Percentiles rank a stretch among this genome's conserved stretches.
phyloP scores from a whole-genome alignment of 2,888 invertebrate species.

The Gnatocerus cornutus region DNA sequence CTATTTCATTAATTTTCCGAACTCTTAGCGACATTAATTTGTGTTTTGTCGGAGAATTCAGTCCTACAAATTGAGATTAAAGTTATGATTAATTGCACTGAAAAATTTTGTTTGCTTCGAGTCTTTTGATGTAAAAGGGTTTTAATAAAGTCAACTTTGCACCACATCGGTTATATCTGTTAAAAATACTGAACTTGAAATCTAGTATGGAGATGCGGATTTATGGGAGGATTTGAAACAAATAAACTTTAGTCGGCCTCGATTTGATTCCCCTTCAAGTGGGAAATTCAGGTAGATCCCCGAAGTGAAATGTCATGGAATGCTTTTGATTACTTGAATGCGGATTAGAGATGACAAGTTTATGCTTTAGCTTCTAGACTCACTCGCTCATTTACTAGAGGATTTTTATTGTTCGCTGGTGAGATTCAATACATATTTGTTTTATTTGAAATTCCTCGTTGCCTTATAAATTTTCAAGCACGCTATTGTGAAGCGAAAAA shows the following conservation, averaged over 20 bases:
- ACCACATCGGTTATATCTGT: constrained; percentile 4
- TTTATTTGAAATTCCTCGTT: constrained; percentile 33
- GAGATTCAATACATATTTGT: constrained; percentile 45
- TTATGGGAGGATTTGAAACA: constrained; percentile 55
- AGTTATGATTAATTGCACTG: constrained; percentile 26
- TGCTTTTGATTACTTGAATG: constrained; percentile 59
- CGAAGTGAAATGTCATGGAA: constrained; percentile 59
- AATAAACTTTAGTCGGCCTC: constrained; percentile 56
- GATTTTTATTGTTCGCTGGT: constrained; percentile 39
- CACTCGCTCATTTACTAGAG: constrained; percentile 21
- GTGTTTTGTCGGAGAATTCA: constrained; percentile 10
- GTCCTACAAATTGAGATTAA: constrained; percentile 19
- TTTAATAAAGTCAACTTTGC: constrained; percentile 19
- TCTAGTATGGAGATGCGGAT: constrained; percentile 48
- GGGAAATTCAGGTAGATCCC: constrained; percentile 58
- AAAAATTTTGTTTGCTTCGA: constrained; percentile 2
- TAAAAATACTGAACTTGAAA: constrained; percentile 48
- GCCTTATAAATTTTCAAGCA: constrained; percentile 17
- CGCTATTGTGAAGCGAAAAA: too few relatives aligned
- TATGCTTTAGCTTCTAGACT: constrained; percentile 50
- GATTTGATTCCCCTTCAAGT: constrained; percentile 54
- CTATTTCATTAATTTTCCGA: constrained; percentile 23
- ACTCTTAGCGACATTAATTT: constrained; percentile 26
- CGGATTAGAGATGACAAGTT: constrained; percentile 61
- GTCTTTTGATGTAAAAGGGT: constrained; percentile 7